These are phyloP conservation scores for Clostera curtula DNA, from an alignment of 2,888 invertebrate genomes.

Conservation along the genomic window DNA sequence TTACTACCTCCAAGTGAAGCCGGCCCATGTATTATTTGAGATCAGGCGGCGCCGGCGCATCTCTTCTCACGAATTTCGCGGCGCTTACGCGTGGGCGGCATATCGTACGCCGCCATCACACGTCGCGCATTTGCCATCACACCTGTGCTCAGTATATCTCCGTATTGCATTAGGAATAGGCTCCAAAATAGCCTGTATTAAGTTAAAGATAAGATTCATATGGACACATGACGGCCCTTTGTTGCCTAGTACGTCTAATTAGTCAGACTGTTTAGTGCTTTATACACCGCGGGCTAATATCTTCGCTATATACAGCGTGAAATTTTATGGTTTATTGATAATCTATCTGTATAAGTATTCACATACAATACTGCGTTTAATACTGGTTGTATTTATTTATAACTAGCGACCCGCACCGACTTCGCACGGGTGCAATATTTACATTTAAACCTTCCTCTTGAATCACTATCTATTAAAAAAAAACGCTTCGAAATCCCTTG, in stretches of 20 bases:
- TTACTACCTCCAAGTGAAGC: conserved; percentile 20
- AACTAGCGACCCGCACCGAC: no score
- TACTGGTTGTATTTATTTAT: no score
- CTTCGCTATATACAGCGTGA: conserved; percentile 50
- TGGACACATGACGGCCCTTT: conserved; percentile 45
- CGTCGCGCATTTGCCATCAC: conserved; percentile 40
- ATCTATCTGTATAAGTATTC: conserved; percentile 21
- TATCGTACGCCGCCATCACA: conserved; percentile 64
- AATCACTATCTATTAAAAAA: no score
- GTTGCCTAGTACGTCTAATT: conserved; percentile 71
- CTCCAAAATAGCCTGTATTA: conserved; percentile 24
- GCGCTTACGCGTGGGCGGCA: conserved; percentile 66
- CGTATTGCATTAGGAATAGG: conserved; percentile 25
- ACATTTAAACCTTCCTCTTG: no score
- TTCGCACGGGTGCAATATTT: no score
- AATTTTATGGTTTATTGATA: conserved; percentile 57
- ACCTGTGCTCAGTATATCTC: conserved; percentile 28
- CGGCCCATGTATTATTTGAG: conserved; percentile 30
- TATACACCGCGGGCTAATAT: conserved; percentile 53
- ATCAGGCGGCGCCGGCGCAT: conserved; percentile 48
- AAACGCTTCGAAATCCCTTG: no score
- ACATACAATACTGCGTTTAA: no score
- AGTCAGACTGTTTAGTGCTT: conserved; percentile 69
- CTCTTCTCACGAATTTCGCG: conserved; percentile 72
- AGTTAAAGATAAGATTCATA: conserved; percentile 27